phyloP scores from a whole-genome alignment of 2,113 vertebrate genomes.

The Gadus macrocephalus region DNA sequence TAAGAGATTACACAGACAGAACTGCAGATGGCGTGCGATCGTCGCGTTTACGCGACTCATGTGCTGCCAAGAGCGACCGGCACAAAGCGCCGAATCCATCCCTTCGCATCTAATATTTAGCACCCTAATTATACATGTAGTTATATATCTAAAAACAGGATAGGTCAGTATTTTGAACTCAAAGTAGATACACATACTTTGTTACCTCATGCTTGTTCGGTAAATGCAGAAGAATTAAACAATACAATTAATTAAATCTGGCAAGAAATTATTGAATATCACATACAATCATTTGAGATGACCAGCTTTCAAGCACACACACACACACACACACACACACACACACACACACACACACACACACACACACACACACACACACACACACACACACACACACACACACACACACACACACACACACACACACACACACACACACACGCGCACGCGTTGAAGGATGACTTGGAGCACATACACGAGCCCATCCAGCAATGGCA shows the following conservation, averaged over 20 bases:
- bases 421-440: constrained; percentile 11
- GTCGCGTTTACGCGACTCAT: constrained; percentile 50
- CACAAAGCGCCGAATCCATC: constrained; percentile 15
- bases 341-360: neutral
- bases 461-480: constrained; percentile 1
- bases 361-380: neutral
- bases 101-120: too few relatives aligned
- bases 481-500: neutral
- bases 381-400: constrained; percentile 19
- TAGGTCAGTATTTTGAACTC: too few relatives aligned
- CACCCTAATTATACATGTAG: too few relatives aligned
- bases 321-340: constrained; percentile 21
- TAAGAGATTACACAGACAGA: constrained; percentile 7
- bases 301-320: constrained; percentile 18
- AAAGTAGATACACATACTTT: too few relatives aligned
- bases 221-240: too few relatives aligned
- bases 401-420: constrained; percentile 6
- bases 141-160: too few relatives aligned
- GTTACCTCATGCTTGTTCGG: too few relatives aligned
- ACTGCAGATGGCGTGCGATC: constrained; percentile 55
- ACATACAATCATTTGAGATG: neutral
- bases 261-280: neutral
- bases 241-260: neutral
- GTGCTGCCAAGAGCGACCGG: constrained; percentile 38
- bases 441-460: constrained; percentile 3